These are phyloP conservation scores for Lophura nycthemera DNA, from an alignment of 2,113 vertebrate species.

Conservation along the genomic window DNA sequence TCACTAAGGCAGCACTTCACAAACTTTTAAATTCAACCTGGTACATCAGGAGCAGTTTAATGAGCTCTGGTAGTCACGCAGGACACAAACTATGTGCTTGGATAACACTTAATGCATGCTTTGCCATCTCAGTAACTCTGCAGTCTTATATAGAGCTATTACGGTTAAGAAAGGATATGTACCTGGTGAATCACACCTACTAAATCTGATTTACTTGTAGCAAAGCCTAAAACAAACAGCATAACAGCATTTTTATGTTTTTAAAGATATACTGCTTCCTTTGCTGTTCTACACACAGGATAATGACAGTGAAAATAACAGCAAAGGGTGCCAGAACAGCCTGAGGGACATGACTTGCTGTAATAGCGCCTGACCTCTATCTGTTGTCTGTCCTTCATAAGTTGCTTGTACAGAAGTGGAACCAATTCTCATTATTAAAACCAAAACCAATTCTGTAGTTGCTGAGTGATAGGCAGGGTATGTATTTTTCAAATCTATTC, in stretches of 20 bases:
- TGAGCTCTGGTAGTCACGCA: constrained; percentile 23
- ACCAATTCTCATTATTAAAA: constrained; percentile 63
- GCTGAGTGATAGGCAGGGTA: constrained; percentile 8
- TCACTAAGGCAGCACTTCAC: constrained; percentile 36
- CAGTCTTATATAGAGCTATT: constrained; percentile 1
- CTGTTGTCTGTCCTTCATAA: not conserved
- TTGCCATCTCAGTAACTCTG: constrained; percentile 50
- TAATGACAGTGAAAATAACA: constrained; percentile 49
- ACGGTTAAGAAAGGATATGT: constrained; percentile 39
- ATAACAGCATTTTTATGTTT: not conserved
- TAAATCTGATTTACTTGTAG: constrained; percentile 64
- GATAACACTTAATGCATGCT: constrained; percentile 55
- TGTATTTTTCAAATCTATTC: constrained; percentile 36
- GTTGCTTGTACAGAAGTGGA: constrained; percentile 35
- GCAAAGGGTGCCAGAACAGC: constrained; percentile 35
- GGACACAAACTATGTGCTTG: constrained; percentile 12
- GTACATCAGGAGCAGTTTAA: constrained; percentile 43
- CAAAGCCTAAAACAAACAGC: constrained; percentile 60
- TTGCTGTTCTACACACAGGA: constrained; percentile 34
- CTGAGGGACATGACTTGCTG: constrained; percentile 23
- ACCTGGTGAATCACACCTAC: constrained; percentile 48
- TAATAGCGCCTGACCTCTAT: constrained; percentile 54
- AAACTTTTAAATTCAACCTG: constrained; percentile 53
- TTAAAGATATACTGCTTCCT: constrained; percentile 22
- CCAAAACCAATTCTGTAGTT: constrained; percentile 60